Percentiles rank a stretch among this genome's conserved stretches.
These are phyloP conservation scores for Ephialtes manifestator DNA, from an alignment of 2,888 invertebrate genomes.

Conservation along the genomic window DNA sequence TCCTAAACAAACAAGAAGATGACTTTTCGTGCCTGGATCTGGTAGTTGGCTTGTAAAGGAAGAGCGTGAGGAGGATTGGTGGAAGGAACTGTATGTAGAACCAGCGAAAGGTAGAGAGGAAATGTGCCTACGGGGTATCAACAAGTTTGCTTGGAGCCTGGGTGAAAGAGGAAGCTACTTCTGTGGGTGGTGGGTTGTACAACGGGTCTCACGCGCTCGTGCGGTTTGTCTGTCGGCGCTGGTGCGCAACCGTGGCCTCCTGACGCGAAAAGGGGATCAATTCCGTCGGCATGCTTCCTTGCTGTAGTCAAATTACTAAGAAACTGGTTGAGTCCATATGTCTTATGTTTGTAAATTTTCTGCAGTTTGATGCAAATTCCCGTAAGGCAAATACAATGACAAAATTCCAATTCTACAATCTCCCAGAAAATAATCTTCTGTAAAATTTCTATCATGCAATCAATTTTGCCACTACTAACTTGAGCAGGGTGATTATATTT, in stretches of 20 bases:
- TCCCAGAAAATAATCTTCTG: background rate
- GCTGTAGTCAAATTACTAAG: conserved; percentile 15
- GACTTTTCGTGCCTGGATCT: conserved; percentile 59
- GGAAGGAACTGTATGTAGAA: conserved; percentile 42
- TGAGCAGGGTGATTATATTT: too few relatives aligned
- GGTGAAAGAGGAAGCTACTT: conserved; percentile 40
- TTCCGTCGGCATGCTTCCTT: conserved; percentile 47
- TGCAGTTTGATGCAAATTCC: background rate
- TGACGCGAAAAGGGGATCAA: conserved; percentile 54
- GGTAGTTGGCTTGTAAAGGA: conserved; percentile 53
- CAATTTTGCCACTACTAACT: background rate
- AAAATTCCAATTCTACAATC: background rate
- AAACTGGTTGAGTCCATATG: background rate
- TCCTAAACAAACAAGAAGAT: conserved; percentile 68
- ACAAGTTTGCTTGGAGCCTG: conserved; percentile 66
- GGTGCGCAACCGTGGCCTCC: conserved; percentile 52
- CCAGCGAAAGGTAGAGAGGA: conserved; percentile 44
- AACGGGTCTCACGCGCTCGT: conserved; percentile 60
- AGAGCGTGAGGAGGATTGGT: conserved; percentile 42
- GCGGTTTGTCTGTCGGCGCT: conserved; percentile 62
- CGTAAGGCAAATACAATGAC: background rate
- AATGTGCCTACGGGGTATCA: conserved; percentile 68
- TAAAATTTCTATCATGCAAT: background rate
- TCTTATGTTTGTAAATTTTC: background rate
- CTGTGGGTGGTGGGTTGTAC: conserved; percentile 38